Percentiles rank a stretch among this genome's conserved stretches.
Evolutionary conservation across 2,113 vertebrate species (phyloP).

Genomic region (Phyllostomus discolor): DNA sequence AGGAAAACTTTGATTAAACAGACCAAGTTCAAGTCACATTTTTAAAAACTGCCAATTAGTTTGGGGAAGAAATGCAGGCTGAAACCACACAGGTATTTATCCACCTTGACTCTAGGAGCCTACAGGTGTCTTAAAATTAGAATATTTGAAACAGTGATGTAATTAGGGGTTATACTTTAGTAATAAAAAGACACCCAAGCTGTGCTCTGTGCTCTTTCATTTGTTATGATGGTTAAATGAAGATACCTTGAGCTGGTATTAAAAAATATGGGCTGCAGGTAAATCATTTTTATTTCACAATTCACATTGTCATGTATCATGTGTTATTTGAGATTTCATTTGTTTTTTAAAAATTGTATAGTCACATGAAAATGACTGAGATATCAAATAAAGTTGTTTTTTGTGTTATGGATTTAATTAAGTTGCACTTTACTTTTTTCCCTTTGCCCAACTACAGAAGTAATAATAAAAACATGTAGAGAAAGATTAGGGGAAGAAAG

Average conservation of each 20-base stretch:
- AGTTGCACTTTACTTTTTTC: background rate
- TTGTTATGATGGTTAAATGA: constrained; percentile 73
- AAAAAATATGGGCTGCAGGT: constrained; percentile 66
- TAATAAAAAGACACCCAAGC: constrained; percentile 72
- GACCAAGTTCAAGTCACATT: constrained; percentile 60
- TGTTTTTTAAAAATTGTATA: constrained; percentile 12
- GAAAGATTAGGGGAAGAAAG: background rate
- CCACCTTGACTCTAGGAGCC: constrained; percentile 67
- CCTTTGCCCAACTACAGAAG: background rate
- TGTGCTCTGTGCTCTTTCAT: constrained; percentile 75
- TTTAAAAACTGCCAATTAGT: constrained; percentile 76
- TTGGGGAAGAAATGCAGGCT: constrained; percentile 72
- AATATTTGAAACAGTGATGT: constrained; percentile 74
- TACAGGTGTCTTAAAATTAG: constrained; percentile 77
- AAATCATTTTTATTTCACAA: constrained; percentile 63
- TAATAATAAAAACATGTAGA: background rate
- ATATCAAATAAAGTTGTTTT: background rate
- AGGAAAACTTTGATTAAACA: constrained; percentile 67
- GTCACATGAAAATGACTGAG: background rate
- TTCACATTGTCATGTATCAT: constrained; percentile 56
- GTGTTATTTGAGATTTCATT: constrained; percentile 29
- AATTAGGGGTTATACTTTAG: constrained; percentile 77
- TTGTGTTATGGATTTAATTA: background rate
- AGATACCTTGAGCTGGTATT: constrained; percentile 53
- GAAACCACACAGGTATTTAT: constrained; percentile 79